Evolutionary conservation across 2,113 vertebrate genomes (phyloP).

Genomic region (Butorides virescens): DNA sequence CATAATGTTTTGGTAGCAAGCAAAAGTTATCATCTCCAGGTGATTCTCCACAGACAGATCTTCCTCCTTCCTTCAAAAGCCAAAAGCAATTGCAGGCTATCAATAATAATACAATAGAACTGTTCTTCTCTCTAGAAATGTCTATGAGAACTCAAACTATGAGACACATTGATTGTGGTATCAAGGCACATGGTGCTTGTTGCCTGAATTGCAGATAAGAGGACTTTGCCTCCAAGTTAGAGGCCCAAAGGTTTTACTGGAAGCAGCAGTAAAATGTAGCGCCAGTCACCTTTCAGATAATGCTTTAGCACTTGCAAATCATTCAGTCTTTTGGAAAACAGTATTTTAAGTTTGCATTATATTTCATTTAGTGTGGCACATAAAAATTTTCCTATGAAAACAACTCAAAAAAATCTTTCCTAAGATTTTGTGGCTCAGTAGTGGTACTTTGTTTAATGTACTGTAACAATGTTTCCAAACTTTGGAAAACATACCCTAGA

Average conservation of each 20-base stretch:
- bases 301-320: not conserved
- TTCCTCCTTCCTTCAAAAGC: not conserved
- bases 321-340: not conserved
- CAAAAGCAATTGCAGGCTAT: not conserved
- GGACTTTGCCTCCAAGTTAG: not conserved
- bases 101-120: not conserved
- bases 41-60: not conserved
- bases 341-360: not conserved
- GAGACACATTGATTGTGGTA: not conserved
- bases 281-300: not conserved
- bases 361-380: not conserved
- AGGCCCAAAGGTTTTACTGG: not conserved
- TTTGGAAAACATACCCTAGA: not conserved
- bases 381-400: constrained; percentile 18
- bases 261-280: not conserved
- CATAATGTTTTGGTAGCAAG: not conserved
- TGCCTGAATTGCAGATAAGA: not conserved
- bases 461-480: constrained; percentile 9
- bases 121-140: not conserved
- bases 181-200: not conserved
- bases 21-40: not conserved
- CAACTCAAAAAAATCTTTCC: not conserved
- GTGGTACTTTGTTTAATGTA: constrained; percentile 6
- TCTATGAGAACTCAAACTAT: not conserved
- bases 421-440: not conserved